Base-by-base conservation (phyloP, 2,113 vertebrate genomes). In the Amblyornis subalaris region DNA sequence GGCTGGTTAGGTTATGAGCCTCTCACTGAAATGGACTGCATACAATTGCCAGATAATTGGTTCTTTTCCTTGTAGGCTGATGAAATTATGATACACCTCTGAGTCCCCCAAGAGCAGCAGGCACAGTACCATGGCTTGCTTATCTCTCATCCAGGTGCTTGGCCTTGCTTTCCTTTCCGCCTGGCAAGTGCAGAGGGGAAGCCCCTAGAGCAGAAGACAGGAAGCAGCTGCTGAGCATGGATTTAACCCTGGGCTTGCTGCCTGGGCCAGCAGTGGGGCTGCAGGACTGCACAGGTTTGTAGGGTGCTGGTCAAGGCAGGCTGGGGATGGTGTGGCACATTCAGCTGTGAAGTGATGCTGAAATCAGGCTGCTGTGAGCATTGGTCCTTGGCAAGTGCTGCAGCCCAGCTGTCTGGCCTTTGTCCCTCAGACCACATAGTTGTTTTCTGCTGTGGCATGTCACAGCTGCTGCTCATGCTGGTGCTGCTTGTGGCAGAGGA, bases 1-100 rank as follows among this genome's bases (percentile, higher is more conserved):
- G 74, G 60, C 93, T 91, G 94, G 93, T 93, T 92, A 91, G 90
- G 89, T 93, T 90, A 93, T 78, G 78, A 92, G 84, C 87, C 84
- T 94, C 91, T 93, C 85, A 85, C 94, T 77, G 92, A 91, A 97
- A 90, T 20, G 70, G 82, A 75, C 81, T 47, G 40, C 80, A 73
- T 72, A 57, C 82, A 93, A 87, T 70, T 88, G 89, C 54, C 82
- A 81, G 57, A 40, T 88, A 93, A 90, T 86, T 84, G 88, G 57
- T 81, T 94, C 60, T 81, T 86, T 82, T 69, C 81, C 79, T 82
- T 69, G 78, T 92, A 65, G 75, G 71, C 78, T 71, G 84, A 88
- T 83, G 91, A 88, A 94, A 91, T 94, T 94, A 60, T 74, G 94
- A 73, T 84, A 94, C 92, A 90, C 38, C 76, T 55, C n/a, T 57